Evolutionary conservation across 2,113 vertebrate species (phyloP), one percentile per base, ranked within the genome.

Genomic region (Hoplias malabaricus): DNA sequence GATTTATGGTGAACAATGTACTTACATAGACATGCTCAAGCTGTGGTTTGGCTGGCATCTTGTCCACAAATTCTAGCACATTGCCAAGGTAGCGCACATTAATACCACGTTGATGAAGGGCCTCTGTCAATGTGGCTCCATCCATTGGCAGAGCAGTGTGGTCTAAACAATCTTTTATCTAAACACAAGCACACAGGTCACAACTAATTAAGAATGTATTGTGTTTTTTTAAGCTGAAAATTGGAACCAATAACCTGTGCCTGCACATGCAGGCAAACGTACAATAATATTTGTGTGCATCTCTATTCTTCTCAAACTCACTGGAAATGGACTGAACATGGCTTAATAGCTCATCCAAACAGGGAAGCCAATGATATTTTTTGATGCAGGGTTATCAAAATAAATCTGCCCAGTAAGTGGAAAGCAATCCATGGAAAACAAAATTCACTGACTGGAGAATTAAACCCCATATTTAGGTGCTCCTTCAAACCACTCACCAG

Each of bases 141-240:
- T 99, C 98, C 97, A 99, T 97, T 0, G 97, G 97, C 75, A 99
- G 92, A 83, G 97, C 93, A 0, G 91, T 94, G 77, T 99, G 97
- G 73, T 99, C 97, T 83, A 96, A 90, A 83, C 96, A 98, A 90
- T 99, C 98, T 82, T 99, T 99, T 42, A 99, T 94, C 98, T 99
- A 89, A 4, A 74, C 5, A 75, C 25, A 33, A 25, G 1, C 0
- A 4, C 68, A 8, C 2, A 46, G 2, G 46, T 9, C 25, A 61
- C n/a, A 34, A 31, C 29, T n/a, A n/a, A n/a, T n/a, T n/a, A n/a
- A n/a, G n/a, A n/a, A n/a, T n/a, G n/a, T n/a, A n/a, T n/a, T n/a
- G n/a, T n/a, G n/a, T n/a, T n/a, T n/a, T n/a, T n/a, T n/a, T n/a
- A n/a, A n/a, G n/a, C n/a, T n/a, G n/a, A n/a, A n/a, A n/a, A n/a